Percentiles rank a stretch among this genome's conserved stretches.
Evolutionary conservation across 2,888 invertebrate genomes (phyloP).

Genomic region (Selenia dentaria): DNA sequence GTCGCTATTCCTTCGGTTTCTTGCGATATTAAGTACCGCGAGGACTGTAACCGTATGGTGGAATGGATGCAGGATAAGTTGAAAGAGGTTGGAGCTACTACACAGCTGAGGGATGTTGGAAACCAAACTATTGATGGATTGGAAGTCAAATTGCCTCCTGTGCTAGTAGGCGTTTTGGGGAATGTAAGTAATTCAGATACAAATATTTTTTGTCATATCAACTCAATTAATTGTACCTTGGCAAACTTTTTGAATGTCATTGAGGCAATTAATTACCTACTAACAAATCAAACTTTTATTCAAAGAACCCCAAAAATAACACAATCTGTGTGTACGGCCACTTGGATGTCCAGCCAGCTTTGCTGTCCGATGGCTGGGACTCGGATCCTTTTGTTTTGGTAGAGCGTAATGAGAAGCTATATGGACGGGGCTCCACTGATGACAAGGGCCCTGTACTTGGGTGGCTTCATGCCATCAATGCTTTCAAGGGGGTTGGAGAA

Average conservation of each 20-base stretch:
- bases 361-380: conserved; percentile 97
- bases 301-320: conserved; percentile 91
- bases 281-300: conserved; percentile 4
- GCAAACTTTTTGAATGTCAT: no score
- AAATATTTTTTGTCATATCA: no score
- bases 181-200: conserved; percentile 70
- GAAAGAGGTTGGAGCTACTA: conserved; percentile 88
- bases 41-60: conserved; percentile 93
- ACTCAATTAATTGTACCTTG: no score
- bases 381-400: conserved; percentile 96
- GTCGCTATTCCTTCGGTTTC: conserved; percentile 98
- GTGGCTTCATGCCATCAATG: conserved; percentile 97
- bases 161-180: conserved; percentile 92
- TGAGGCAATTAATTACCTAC: no score
- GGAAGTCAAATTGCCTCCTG: conserved; percentile 92
- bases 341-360: conserved; percentile 98
- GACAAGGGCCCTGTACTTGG: conserved; percentile 98
- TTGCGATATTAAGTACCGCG: conserved; percentile 92
- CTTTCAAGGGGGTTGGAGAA: conserved; percentile 89
- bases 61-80: conserved; percentile 91
- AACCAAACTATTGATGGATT: conserved; percentile 89
- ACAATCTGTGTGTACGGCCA: conserved; percentile 98
- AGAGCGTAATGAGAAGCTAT: conserved; percentile 95
- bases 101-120: conserved; percentile 91
- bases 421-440: conserved; percentile 96